Conservation (phyloP, 2,888 invertebrate species). For the Euplagia quadripunctaria region DNA sequence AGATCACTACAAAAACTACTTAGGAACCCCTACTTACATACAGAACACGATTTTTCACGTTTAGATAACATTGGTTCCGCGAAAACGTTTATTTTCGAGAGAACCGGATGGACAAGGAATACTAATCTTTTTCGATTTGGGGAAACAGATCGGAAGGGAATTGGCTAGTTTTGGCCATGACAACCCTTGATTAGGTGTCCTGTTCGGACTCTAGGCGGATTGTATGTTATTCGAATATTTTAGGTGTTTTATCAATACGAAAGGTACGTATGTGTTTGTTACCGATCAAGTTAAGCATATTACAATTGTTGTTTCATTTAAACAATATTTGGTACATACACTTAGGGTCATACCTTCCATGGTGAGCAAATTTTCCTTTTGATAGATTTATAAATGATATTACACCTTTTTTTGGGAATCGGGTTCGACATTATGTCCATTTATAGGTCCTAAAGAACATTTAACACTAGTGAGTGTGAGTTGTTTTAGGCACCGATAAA, state of each 20-base stretch:
- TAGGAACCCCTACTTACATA: constrained; percentile 39
- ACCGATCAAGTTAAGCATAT: no score
- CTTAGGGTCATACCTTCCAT: background rate
- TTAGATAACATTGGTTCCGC: constrained; percentile 35
- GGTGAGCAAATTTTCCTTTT: background rate
- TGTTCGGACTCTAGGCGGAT: constrained; percentile 1
- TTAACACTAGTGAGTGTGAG: no score
- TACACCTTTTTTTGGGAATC: no score
- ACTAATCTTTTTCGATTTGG: constrained; percentile 44
- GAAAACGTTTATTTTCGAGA: constrained; percentile 38
- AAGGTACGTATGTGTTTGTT: background rate
- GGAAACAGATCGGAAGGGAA: constrained; percentile 24
- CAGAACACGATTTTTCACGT: constrained; percentile 42
- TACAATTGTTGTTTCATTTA: no score
- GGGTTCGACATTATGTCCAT: no score
- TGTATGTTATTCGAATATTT: constrained; percentile 21
- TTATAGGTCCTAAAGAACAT: no score
- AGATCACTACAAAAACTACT: constrained; percentile 47
- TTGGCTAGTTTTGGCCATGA: constrained; percentile 16
- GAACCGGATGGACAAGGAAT: constrained; percentile 45
- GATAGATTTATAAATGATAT: background rate
- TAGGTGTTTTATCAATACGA: constrained; percentile 1
- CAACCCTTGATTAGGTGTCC: constrained; percentile 25
- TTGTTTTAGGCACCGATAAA: no score
- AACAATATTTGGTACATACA: no score